A percentile compares a stretch with the other conserved stretches of the same genome.
Conservation (phyloP, 2,888 invertebrate species). For the Drosophila hawaiiensis region DNA sequence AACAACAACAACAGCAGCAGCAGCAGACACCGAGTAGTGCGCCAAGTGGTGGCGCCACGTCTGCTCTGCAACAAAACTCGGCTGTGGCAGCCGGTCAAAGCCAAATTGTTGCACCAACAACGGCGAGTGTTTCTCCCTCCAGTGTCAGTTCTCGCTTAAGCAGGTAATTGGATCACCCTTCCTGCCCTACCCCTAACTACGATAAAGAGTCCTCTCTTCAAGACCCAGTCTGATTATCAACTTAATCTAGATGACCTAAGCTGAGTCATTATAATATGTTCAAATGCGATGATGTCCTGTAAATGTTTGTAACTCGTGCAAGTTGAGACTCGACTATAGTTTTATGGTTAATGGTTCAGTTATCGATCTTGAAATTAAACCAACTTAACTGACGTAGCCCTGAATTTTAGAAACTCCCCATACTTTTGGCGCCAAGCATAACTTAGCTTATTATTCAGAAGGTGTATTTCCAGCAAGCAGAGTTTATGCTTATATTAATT, state of each 20-base stretch:
- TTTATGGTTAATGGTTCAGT: not conserved
- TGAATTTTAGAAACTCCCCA: not conserved
- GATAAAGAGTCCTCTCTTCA: not conserved
- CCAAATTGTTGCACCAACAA: slow-evolving; percentile 86
- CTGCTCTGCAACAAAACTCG: slow-evolving; percentile 83
- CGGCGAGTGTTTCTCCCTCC: slow-evolving; percentile 88
- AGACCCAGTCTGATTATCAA: not conserved
- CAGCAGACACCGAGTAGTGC: slow-evolving; percentile 79
- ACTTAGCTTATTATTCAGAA: not conserved
- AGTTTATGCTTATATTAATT: not conserved
- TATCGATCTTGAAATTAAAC: not conserved
- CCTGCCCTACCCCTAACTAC: not conserved
- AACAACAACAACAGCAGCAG: slow-evolving; percentile 73
- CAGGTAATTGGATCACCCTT: slow-evolving; percentile 76
- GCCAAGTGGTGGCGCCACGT: slow-evolving; percentile 83
- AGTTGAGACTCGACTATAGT: not conserved
- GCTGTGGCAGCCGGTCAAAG: slow-evolving; percentile 85
- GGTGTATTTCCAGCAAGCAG: rapidly evolving
- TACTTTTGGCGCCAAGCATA: not conserved
- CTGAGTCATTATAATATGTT: not conserved
- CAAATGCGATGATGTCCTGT: not conserved
- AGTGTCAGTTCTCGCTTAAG: slow-evolving; percentile 86
- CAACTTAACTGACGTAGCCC: not conserved
- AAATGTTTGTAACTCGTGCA: not conserved
- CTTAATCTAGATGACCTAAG: too few relatives aligned